Conservation (phyloP, 92 coral and sea anemone genomes). For the Porites lobata region DNA sequence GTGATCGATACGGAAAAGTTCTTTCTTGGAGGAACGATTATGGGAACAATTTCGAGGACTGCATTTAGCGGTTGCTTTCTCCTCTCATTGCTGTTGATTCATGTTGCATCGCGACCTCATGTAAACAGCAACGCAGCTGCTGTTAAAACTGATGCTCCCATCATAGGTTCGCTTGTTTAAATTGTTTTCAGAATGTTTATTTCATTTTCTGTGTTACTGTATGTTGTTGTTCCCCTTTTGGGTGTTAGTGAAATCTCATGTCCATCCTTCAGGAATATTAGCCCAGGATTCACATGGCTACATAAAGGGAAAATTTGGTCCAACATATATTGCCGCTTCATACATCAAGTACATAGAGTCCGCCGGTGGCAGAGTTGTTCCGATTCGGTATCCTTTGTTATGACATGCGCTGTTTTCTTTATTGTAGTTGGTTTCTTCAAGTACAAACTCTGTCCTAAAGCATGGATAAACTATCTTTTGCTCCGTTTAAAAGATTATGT, state of each 20-base stretch:
- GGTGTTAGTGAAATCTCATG: neutral
- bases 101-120: constrained; percentile 4
- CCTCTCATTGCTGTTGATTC: neutral
- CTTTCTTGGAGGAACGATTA: neutral
- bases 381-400: constrained; percentile 76
- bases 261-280: constrained; percentile 70
- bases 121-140: neutral
- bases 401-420: neutral
- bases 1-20: no score
- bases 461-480: no score
- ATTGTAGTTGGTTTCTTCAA: neutral
- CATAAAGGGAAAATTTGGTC: constrained; percentile 66
- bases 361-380: constrained; percentile 96
- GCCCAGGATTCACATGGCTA: constrained; percentile 71
- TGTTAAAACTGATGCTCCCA: constrained; percentile 56
- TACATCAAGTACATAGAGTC: constrained; percentile 93
- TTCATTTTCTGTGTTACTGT: no score
- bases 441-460: no score
- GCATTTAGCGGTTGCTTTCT: neutral
- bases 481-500: no score
- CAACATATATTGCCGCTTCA: constrained; percentile 88
- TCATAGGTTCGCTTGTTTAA: constrained; percentile 42
- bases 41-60: neutral
- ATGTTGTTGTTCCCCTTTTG: no score
- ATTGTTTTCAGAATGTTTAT: neutral